Evolutionary conservation across 1,140 invertebrate species (phyloP), one percentile per base, ranked within the genome.

Genomic region (Dreissena rostriformis): DNA sequence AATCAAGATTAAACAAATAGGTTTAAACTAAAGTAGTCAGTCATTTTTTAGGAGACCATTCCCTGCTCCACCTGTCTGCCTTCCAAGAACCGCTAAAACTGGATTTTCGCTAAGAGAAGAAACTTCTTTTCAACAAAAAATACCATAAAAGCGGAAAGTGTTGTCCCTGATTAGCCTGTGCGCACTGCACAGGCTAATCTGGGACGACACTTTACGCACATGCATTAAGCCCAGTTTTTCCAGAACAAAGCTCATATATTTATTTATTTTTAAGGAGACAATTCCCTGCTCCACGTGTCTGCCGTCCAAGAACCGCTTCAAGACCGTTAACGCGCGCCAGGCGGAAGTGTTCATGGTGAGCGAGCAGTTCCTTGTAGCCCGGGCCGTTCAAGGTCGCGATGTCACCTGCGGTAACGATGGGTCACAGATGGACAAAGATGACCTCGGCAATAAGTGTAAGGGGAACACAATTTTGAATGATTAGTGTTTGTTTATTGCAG

Each of bases 51-150:
- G 39, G 39, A 39, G n/a, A 55, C 51, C 55, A 57, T 73, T 12
- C 80, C 80, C 17, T 82, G 80, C 53, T 11, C 19, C 10, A 74
- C 24, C 53, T 82, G 80, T 67, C 72, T 72, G 19, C 71, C 39
- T n/a, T 55, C 80, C 2, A 82, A 66, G 63, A 82, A 82, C 57
- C 80, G 80, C 8, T 82, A n/a, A n/a, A n/a, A n/a, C n/a, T n/a
- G n/a, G n/a, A n/a, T n/a, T n/a, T n/a, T n/a, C n/a, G n/a, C n/a
- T n/a, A n/a, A n/a, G n/a, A n/a, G n/a, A n/a, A n/a, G n/a, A n/a
- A n/a, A n/a, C n/a, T n/a, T n/a, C n/a, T n/a, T n/a, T n/a, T n/a
- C n/a, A n/a, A n/a, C n/a, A n/a, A n/a, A n/a, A n/a, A n/a, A n/a
- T n/a, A n/a, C n/a, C n/a, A n/a, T n/a, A n/a, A n/a, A n/a, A n/a